Percentiles rank a stretch among this genome's conserved stretches.
These are phyloP conservation scores for Rhinoderma darwinii DNA, from an alignment of 2,113 vertebrate genomes.

Conservation along the genomic window DNA sequence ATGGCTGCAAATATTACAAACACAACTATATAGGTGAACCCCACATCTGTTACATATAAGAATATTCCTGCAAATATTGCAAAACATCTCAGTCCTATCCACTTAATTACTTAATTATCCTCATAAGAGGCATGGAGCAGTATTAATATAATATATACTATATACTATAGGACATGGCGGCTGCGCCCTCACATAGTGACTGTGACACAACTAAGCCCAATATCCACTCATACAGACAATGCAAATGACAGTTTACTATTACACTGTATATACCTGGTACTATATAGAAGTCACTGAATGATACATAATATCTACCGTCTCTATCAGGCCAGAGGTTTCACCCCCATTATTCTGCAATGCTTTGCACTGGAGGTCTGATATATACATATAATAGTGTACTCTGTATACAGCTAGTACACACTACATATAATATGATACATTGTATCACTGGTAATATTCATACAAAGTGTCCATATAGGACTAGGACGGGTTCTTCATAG, in stretches of 20 bases:
- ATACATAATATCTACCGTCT: neutral
- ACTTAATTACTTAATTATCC: too few species aligned
- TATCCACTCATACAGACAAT: too few species aligned
- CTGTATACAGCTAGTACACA: neutral
- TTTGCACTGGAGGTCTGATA: constrained; percentile 9
- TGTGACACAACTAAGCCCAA: neutral
- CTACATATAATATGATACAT: neutral
- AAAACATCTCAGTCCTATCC: too few species aligned
- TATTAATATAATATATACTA: neutral
- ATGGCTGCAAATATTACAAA: constrained; percentile 10
- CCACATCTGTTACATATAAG: too few species aligned
- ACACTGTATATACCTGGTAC: neutral
- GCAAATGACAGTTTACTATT: too few species aligned
- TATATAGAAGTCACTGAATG: neutral
- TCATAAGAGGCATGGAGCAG: too few species aligned
- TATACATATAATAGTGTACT: neutral
- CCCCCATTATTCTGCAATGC: constrained; percentile 14
- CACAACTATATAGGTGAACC: neutral
- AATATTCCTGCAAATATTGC: neutral
- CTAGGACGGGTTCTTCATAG: neutral
- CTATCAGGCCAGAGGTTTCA: neutral
- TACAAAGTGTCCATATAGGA: neutral
- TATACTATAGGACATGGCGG: too few species aligned
- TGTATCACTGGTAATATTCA: neutral
- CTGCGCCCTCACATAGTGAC: neutral